Conservation (phyloP, 1,140 invertebrate genomes). For the Drosophila kohkoa region DNA sequence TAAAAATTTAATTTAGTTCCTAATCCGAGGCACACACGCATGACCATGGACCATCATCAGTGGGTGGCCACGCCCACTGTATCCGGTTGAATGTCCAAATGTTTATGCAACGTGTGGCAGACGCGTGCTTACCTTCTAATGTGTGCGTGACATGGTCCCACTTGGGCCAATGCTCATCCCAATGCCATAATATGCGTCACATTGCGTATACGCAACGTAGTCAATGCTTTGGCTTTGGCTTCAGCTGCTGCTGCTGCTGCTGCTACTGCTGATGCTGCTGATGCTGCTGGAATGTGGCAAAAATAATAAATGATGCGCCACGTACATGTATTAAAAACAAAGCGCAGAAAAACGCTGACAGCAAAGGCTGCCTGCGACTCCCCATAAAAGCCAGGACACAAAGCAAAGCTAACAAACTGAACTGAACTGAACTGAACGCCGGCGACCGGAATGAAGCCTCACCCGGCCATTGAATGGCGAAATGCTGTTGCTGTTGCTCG, state of each 20-base stretch:
- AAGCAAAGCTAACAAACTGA: conserved; percentile 77
- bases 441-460: conserved; percentile 67
- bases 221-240: conserved; percentile 22
- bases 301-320: conserved; percentile 80
- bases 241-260: conserved; percentile 1
- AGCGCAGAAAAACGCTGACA: conserved; percentile 76
- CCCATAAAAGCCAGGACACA: conserved; percentile 56
- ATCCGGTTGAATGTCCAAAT: conserved; percentile 60
- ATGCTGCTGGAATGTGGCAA: conserved; percentile 46
- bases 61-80: conserved; percentile 14
- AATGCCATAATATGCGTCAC: conserved; percentile 30
- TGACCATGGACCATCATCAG: conserved; percentile 19
- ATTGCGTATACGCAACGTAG: conserved; percentile 71
- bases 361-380: conserved; percentile 50
- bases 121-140: conserved; percentile 78
- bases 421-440: conserved; percentile 25
- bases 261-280: conserved; percentile 4
- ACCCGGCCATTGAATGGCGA: conserved; percentile 42
- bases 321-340: conserved; percentile 82
- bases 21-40: conserved; percentile 66
- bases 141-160: conserved; percentile 74
- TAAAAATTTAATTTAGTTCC: conserved; percentile 83
- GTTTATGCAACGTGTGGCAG: conserved; percentile 74
- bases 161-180: conserved; percentile 46
- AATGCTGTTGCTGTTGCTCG: conserved; percentile 7